phyloP scores from a whole-genome alignment of 1,140 invertebrate species.

The Pogonomyrmex californicus region DNA sequence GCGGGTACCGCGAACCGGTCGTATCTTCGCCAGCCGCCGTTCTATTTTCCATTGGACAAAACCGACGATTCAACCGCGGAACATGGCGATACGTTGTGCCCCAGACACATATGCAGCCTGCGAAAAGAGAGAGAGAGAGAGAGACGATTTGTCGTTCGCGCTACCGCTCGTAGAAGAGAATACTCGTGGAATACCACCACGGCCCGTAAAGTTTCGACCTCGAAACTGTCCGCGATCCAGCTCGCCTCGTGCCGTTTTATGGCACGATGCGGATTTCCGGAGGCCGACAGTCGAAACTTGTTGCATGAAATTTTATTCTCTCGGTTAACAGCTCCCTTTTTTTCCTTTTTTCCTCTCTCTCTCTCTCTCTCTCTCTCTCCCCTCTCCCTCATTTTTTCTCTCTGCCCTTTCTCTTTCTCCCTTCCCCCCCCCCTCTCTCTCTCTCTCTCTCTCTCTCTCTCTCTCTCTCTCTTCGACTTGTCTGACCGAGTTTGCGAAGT shows the following conservation, averaged over 20 bases:
- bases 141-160: background rate
- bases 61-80: constrained; percentile 31
- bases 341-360: background rate
- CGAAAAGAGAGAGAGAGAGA: background rate
- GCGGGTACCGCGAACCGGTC: background rate
- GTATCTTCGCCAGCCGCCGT: constrained; percentile 8
- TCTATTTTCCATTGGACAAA: constrained; percentile 31
- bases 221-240: background rate
- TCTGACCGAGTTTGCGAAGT: constrained; percentile 31
- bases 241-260: background rate
- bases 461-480: background rate
- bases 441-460: constrained; percentile 2
- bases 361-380: background rate
- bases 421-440: background rate
- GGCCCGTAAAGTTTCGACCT: constrained; percentile 4
- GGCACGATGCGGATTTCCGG: background rate
- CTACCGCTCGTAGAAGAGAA: background rate
- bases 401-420: background rate
- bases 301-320: constrained; percentile 40
- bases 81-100: background rate
- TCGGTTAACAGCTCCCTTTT: background rate
- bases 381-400: background rate
- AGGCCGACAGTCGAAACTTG: constrained; percentile 44
- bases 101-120: background rate
- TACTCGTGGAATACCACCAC: background rate